A percentile compares a stretch with the other conserved stretches of the same genome.
Conservation (phyloP, 2,888 invertebrate genomes). For the Drosophila borealis region DNA sequence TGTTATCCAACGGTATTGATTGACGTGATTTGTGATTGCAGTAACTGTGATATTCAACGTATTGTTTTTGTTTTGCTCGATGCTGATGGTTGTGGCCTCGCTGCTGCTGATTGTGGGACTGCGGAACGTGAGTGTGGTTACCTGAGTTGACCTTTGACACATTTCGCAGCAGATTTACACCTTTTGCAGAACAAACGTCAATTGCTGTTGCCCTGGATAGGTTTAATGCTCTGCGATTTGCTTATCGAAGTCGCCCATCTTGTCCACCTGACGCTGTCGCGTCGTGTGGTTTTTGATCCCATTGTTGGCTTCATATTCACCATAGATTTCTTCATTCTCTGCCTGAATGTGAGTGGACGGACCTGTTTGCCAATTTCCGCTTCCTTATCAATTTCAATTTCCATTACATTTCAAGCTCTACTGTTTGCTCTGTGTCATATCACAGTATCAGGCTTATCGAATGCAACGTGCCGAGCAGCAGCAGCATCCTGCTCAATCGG, state of each 20-base stretch:
- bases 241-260: constrained; percentile 89
- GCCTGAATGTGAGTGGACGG: constrained; percentile 89
- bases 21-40: constrained; percentile 85
- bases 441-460: constrained; percentile 93
- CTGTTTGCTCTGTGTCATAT: constrained; percentile 92
- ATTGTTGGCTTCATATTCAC: constrained; percentile 91
- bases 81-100: constrained; percentile 89
- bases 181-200: constrained; percentile 88
- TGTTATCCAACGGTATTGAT: constrained; percentile 18
- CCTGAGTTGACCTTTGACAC: constrained; percentile 15
- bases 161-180: background rate
- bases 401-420: constrained; percentile 87
- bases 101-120: constrained; percentile 89
- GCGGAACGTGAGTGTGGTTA: constrained; percentile 87
- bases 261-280: constrained; percentile 88
- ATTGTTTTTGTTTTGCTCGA: constrained; percentile 88
- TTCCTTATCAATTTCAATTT: constrained; percentile 4
- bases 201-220: constrained; percentile 91
- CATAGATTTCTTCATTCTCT: constrained; percentile 91
- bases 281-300: constrained; percentile 90
- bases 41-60: constrained; percentile 91
- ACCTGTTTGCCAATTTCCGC: background rate
- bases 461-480: constrained; percentile 85
- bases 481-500: constrained; percentile 86
- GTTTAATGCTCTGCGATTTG: constrained; percentile 88